phyloP scores from a whole-genome alignment of 2,797 vertebrate species.

The Salarias fasciatus region DNA sequence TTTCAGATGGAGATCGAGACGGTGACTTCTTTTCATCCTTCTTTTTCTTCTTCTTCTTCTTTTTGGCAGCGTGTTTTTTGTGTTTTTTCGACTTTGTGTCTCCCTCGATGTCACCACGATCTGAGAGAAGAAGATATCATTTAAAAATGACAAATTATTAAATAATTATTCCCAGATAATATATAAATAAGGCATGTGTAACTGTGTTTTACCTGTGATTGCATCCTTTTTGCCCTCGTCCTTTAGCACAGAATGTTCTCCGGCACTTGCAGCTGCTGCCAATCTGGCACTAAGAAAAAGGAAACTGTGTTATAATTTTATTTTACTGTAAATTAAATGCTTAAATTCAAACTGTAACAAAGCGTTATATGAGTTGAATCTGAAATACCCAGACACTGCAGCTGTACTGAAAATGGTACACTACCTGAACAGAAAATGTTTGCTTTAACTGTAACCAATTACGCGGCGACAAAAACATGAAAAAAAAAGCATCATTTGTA shows the following conservation, averaged over 20 bases:
- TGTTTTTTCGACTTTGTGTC: constrained; percentile 93
- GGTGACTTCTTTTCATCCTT: constrained; percentile 88
- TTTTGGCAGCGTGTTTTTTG: constrained; percentile 92
- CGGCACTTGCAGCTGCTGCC: constrained; percentile 68
- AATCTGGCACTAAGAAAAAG: constrained; percentile 72
- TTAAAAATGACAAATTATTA: neutral
- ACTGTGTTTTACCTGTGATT: constrained; percentile 68
- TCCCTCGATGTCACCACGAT: constrained; percentile 78
- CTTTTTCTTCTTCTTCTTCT: constrained; percentile 95
- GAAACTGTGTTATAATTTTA: too few relatives aligned
- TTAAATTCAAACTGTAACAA: too few relatives aligned
- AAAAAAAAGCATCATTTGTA: too few relatives aligned
- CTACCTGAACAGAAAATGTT: too few relatives aligned
- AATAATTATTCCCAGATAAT: neutral
- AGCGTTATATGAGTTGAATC: too few relatives aligned
- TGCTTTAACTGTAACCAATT: too few relatives aligned
- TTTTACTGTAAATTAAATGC: too few relatives aligned
- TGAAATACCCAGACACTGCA: too few relatives aligned
- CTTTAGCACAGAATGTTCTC: constrained; percentile 63
- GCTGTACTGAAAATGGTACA: too few relatives aligned
- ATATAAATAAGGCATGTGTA: neutral
- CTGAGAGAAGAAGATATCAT: constrained; percentile 55
- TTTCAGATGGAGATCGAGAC: constrained; percentile 82
- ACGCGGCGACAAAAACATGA: too few relatives aligned
- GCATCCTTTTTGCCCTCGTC: constrained; percentile 73